Evolutionary conservation across 2,888 invertebrate species (phyloP).

Genomic region (Acanthococcus lagerstroemiae): DNA sequence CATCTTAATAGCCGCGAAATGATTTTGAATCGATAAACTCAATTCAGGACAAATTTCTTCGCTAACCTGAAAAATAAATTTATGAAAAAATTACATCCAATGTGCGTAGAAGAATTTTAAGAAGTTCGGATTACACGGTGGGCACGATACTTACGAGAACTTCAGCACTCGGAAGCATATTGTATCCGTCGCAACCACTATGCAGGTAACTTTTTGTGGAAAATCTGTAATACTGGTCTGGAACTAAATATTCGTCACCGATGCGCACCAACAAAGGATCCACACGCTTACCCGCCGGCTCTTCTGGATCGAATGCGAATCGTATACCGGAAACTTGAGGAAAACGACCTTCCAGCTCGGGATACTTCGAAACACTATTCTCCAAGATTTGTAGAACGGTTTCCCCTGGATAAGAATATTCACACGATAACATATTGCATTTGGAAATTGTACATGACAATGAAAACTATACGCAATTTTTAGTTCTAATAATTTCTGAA

Average conservation of each 20-base stretch:
- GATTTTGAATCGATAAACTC: conserved; percentile 75
- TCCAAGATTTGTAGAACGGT: conserved; percentile 63
- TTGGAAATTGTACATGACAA: not conserved
- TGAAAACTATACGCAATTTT: no score
- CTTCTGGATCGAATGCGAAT: conserved; percentile 63
- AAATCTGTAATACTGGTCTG: conserved; percentile 60
- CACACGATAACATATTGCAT: not conserved
- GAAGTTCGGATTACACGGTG: no score
- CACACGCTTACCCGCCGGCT: conserved; percentile 58
- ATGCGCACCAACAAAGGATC: conserved; percentile 63
- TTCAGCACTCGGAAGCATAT: conserved; percentile 61
- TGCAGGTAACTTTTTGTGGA: conserved; percentile 74
- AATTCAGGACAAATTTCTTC: conserved; percentile 79
- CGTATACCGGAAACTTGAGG: conserved; percentile 73
- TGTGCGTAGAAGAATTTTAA: no score
- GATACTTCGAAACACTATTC: conserved; percentile 76
- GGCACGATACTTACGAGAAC: conserved; percentile 54
- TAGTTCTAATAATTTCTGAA: no score
- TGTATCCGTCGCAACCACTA: conserved; percentile 76
- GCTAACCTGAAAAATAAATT: conserved; percentile 47
- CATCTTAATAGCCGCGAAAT: conserved; percentile 77
- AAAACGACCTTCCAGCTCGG: conserved; percentile 77
- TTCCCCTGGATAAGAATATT: conserved; percentile 45
- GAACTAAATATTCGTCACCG: conserved; percentile 71
- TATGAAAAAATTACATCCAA: no score